Conservation (phyloP, 30 jellyfish, hydroid and myxozoan species). For the Mastigias papua region DNA sequence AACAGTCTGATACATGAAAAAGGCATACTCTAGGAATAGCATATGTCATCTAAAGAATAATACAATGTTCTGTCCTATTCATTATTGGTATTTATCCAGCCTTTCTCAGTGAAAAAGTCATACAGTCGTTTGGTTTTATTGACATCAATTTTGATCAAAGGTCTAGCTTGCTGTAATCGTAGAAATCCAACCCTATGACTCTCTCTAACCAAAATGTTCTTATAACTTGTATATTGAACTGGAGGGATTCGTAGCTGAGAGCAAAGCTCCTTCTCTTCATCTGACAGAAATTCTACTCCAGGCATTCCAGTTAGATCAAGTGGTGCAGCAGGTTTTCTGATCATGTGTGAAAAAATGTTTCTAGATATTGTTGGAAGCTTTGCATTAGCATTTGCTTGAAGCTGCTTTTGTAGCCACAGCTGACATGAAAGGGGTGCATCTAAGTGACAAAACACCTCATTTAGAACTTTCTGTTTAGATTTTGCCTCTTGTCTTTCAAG, state of each 20-base stretch:
- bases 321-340: constrained; percentile 82
- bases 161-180: constrained; percentile 85
- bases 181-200: constrained; percentile 67
- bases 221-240: constrained; percentile 63
- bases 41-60: too few relatives aligned
- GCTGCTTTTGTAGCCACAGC: constrained; percentile 67
- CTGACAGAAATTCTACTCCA: constrained; percentile 75
- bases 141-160: constrained; percentile 87
- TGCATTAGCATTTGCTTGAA: constrained; percentile 38
- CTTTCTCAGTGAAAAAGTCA: constrained; percentile 82
- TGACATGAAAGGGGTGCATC: constrained; percentile 70
- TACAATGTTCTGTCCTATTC: not conserved
- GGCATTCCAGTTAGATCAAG: constrained; percentile 83
- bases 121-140: constrained; percentile 85
- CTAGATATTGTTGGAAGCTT: constrained; percentile 20
- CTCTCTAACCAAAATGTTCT: constrained; percentile 73
- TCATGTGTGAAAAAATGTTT: constrained; percentile 25
- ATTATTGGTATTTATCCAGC: constrained; percentile 64
- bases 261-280: constrained; percentile 90
- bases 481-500: constrained; percentile 40
- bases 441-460: constrained; percentile 33
- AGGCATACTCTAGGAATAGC: not conserved
- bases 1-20: too few relatives aligned
- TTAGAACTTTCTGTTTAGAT: constrained; percentile 45
- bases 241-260: constrained; percentile 83